A percentile compares a stretch with the other conserved stretches of the same genome.
These are phyloP conservation scores for Alligator mississippiensis DNA, from an alignment of 2,113 vertebrate genomes.

Conservation along the genomic window DNA sequence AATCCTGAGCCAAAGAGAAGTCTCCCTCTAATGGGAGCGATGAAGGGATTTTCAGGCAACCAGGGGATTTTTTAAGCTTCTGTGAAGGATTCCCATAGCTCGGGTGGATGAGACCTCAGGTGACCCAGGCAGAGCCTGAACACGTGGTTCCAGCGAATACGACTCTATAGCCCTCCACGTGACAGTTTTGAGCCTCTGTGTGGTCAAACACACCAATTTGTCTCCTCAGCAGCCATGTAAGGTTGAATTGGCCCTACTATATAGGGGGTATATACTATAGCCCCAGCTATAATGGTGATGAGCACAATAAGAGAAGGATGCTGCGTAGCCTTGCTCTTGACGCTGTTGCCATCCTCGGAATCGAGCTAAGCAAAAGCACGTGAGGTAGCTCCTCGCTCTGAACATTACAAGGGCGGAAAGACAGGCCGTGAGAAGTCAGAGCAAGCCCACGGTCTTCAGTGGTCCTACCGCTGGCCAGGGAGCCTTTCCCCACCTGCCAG, in stretches of 20 bases:
- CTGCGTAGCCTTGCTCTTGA: background rate
- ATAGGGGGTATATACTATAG: too few relatives aligned
- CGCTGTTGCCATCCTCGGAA: background rate
- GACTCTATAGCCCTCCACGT: background rate
- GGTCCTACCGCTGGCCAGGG: too few relatives aligned
- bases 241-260: background rate
- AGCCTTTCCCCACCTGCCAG: too few relatives aligned
- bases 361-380: background rate
- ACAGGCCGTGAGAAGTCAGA: too few relatives aligned
- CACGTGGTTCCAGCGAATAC: background rate
- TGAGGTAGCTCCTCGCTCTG: background rate
- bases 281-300: background rate
- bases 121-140: background rate
- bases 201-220: background rate
- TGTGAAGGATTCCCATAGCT: background rate
- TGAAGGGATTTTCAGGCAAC: background rate
- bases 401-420: background rate
- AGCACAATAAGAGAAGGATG: background rate
- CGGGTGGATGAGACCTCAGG: background rate
- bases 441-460: too few relatives aligned
- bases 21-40: background rate
- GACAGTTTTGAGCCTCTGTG: background rate
- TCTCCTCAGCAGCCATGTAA: background rate
- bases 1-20: background rate
- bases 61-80: background rate